Percentiles rank a stretch among this genome's conserved stretches.
Conservation (phyloP, 2,888 invertebrate species). For the Teleiodes luculella region DNA sequence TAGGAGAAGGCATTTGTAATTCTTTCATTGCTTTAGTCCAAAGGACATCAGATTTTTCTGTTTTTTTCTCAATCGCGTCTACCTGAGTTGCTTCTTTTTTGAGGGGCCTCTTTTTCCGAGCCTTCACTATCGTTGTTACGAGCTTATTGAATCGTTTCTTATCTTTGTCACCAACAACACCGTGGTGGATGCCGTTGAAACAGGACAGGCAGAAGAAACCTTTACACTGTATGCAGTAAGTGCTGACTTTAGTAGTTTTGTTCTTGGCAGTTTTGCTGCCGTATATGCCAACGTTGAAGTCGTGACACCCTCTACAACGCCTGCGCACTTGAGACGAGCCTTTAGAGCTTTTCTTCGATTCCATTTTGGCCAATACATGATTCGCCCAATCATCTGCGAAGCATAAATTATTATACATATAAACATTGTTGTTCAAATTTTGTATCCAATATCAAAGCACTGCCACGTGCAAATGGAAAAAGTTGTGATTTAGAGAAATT, state of each 20-base stretch:
- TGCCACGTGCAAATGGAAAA: no score
- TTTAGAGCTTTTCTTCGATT: conserved; percentile 17
- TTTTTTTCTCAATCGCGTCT: no score
- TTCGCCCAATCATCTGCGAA: conserved; percentile 14
- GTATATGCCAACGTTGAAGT: conserved; percentile 26
- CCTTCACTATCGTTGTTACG: not conserved
- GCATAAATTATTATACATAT: not conserved
- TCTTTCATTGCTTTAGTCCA: no score
- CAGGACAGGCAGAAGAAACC: conserved; percentile 22
- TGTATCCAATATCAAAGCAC: no score
- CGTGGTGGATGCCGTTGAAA: conserved; percentile 21
- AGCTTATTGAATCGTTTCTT: not conserved
- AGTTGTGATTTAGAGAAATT: no score
- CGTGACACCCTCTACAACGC: conserved; percentile 33
- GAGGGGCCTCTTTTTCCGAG: no score
- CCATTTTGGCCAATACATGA: conserved; percentile 25
- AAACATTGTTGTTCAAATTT: no score
- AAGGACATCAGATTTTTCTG: no score
- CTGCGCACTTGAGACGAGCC: conserved; percentile 15
- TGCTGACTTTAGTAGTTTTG: conserved; percentile 25
- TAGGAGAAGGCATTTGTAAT: no score
- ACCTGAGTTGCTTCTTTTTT: not conserved
- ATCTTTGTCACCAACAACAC: conserved; percentile 9
- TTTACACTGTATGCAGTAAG: conserved; percentile 24
- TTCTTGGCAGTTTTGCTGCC: conserved; percentile 30